These are phyloP conservation scores for Phataginus tricuspis DNA, from an alignment of 2,797 vertebrate species.

Conservation along the genomic window DNA sequence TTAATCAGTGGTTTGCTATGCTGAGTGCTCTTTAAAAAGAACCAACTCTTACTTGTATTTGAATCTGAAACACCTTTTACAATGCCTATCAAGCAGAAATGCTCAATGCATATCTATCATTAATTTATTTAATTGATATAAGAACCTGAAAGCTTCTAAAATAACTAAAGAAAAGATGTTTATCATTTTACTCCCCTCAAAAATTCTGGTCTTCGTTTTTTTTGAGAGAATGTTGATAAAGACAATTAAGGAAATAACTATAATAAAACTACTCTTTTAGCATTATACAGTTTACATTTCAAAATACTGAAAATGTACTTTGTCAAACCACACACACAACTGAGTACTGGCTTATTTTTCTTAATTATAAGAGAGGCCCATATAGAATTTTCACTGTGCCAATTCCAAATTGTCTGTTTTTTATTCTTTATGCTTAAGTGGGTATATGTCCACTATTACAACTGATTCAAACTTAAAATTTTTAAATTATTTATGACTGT, in stretches of 20 bases:
- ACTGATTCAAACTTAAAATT: neutral
- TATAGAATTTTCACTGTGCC: neutral
- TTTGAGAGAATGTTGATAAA: neutral
- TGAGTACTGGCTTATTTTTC: neutral
- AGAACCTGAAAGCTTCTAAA: constrained; percentile 8
- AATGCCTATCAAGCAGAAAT: constrained; percentile 9
- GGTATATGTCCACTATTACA: neutral
- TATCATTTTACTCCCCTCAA: neutral
- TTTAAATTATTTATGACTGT: constrained; percentile 5
- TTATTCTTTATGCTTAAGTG: neutral
- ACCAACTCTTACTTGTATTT: constrained; percentile 40
- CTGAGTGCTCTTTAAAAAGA: neutral
- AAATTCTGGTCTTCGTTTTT: neutral
- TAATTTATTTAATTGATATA: constrained; percentile 18
- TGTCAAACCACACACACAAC: neutral
- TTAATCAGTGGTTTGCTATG: constrained; percentile 11
- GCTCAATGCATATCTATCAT: neutral
- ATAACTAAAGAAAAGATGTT: neutral
- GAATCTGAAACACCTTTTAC: neutral
- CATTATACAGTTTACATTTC: neutral
- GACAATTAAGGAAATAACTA: neutral
- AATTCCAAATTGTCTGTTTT: neutral
- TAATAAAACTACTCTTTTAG: neutral
- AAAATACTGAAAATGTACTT: neutral
- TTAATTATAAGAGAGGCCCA: neutral